Conservation (phyloP, 2,888 invertebrate species). For the Parapristionchus giblindavisi region DNA sequence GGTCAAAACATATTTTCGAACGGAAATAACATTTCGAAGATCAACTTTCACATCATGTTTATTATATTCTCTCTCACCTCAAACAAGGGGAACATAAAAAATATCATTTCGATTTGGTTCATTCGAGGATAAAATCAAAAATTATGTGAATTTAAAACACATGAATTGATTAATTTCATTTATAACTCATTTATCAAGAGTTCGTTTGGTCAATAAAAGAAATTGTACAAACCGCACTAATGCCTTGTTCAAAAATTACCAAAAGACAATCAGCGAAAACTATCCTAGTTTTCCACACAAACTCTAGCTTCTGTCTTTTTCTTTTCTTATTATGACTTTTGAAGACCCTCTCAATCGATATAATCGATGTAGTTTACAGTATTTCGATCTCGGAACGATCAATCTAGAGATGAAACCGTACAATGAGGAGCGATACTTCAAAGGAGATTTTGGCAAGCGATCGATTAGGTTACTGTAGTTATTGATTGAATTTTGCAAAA, state of each 20-base stretch:
- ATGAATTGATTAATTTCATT: too few relatives aligned
- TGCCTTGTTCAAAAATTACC: not conserved
- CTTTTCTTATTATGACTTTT: not conserved
- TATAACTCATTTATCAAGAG: too few relatives aligned
- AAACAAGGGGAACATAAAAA: not conserved
- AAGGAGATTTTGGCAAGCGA: slow-evolving; percentile 10
- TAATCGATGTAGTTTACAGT: not conserved
- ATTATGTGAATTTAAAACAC: too few relatives aligned
- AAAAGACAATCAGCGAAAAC: too few relatives aligned
- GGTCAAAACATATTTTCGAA: too few relatives aligned
- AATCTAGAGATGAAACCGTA: slow-evolving; percentile 36
- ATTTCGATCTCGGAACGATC: slow-evolving; percentile 23
- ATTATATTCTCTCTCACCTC: not conserved
- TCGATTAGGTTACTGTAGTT: not conserved
- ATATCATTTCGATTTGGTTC: too few relatives aligned
- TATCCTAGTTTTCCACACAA: too few relatives aligned
- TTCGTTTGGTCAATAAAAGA: too few relatives aligned
- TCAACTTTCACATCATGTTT: not conserved
- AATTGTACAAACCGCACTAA: too few relatives aligned
- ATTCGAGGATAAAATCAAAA: too few relatives aligned
- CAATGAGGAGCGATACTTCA: slow-evolving; percentile 34
- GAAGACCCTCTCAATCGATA: not conserved
- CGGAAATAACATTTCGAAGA: too few relatives aligned
- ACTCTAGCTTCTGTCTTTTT: too few relatives aligned
- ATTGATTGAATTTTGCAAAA: not conserved